These are phyloP conservation scores for Podarcis siculus DNA, from an alignment of 2,797 vertebrate species.

Conservation along the genomic window DNA sequence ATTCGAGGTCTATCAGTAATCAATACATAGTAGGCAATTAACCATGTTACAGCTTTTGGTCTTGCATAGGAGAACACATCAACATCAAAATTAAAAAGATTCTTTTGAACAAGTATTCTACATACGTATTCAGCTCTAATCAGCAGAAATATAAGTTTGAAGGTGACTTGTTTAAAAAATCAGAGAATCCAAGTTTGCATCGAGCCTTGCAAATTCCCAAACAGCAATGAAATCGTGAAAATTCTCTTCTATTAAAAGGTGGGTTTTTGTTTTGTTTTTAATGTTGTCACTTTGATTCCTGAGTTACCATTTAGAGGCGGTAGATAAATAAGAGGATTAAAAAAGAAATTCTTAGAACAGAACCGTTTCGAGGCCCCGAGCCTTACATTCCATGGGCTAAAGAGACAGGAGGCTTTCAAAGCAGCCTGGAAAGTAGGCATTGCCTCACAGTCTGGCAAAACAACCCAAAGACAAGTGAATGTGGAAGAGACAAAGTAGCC, in stretches of 20 bases:
- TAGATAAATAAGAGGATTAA: neutral
- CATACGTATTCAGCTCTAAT: neutral
- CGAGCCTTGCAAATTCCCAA: neutral
- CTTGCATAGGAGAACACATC: slow-evolving; percentile 3
- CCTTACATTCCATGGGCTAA: neutral
- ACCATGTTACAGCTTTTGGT: slow-evolving; percentile 9
- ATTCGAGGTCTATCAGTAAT: neutral
- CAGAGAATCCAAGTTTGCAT: neutral
- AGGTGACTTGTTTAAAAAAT: neutral
- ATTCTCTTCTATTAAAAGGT: neutral
- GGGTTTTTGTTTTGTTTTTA: neutral
- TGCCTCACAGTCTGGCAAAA: neutral
- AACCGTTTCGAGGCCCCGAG: neutral
- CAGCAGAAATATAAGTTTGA: neutral
- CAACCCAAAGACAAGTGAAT: neutral
- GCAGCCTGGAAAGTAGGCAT: neutral
- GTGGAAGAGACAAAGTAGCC: neutral
- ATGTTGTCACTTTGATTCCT: neutral
- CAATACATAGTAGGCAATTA: neutral
- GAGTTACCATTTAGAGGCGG: neutral
- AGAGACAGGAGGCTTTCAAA: neutral
- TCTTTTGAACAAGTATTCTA: neutral
- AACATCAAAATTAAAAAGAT: neutral
- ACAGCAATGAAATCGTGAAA: neutral
- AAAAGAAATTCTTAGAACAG: neutral